phyloP scores from a whole-genome alignment of 2,888 invertebrate genomes.

The Tenodera sinensis region DNA sequence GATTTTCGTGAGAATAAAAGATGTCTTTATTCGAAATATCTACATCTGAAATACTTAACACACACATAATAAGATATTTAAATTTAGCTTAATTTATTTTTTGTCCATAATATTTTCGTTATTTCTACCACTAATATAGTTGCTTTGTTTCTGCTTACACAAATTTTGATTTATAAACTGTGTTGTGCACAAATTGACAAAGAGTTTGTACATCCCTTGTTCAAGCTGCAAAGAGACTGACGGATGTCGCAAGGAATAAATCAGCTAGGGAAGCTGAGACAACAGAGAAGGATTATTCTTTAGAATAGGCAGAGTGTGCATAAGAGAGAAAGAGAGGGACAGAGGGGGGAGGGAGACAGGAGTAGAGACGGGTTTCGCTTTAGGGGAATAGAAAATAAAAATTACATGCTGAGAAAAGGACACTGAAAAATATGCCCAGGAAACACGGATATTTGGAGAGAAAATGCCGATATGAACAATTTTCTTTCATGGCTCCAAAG shows the following conservation, averaged over 20 bases:
- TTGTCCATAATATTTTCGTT: too few species aligned
- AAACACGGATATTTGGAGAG: not conserved
- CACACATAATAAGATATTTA: too few species aligned
- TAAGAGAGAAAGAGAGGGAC: not conserved
- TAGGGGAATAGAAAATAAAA: not conserved
- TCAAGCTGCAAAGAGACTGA: slow-evolving; percentile 5
- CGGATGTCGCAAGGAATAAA: slow-evolving; percentile 27
- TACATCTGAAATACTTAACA: too few species aligned
- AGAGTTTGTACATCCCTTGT: not conserved
- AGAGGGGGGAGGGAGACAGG: not conserved
- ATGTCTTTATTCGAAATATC: too few species aligned
- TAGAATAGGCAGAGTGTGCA: not conserved
- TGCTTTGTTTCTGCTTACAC: too few species aligned
- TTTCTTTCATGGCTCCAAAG: not conserved
- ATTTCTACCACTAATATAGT: too few species aligned
- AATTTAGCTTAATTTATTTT: too few species aligned
- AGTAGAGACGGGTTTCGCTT: not conserved
- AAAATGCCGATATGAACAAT: not conserved
- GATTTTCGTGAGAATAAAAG: too few species aligned
- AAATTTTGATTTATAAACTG: too few species aligned
- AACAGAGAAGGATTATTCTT: slow-evolving; percentile 15
- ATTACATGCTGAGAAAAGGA: not conserved
- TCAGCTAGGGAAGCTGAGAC: slow-evolving; percentile 14
- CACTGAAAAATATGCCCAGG: not conserved
- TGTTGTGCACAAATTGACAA: not conserved